Percentiles rank a stretch among this genome's conserved stretches.
Conservation (phyloP, 53 echinoderm and acorn worm species). For the Zoroaster sp. region DNA sequence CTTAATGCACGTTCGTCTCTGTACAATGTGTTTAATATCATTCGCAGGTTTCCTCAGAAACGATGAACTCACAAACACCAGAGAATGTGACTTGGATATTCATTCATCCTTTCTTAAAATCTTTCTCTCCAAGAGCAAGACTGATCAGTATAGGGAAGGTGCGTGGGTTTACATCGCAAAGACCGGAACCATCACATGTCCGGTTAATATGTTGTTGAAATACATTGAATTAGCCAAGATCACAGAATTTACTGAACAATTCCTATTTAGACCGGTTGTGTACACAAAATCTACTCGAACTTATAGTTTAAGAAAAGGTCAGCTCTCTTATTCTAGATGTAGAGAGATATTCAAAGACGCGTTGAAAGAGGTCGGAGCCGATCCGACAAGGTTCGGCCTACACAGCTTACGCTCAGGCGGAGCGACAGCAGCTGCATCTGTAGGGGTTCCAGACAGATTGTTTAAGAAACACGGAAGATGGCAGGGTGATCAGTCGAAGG, state of each 20-base stretch:
- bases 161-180: not conserved
- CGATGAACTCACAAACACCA: not conserved
- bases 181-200: not conserved
- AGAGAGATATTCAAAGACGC: constrained; percentile 43
- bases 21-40: not conserved
- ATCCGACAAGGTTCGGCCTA: constrained; percentile 19
- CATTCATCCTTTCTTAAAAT: not conserved
- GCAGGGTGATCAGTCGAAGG: not conserved
- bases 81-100: constrained; percentile 3
- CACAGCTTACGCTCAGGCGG: constrained; percentile 55
- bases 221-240: not conserved
- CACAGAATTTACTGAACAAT: not conserved
- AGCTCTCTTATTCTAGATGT: constrained; percentile 50
- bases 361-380: constrained; percentile 5
- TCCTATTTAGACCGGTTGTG: not conserved
- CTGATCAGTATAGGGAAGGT: constrained; percentile 7
- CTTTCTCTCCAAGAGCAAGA: not conserved
- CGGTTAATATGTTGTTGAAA: constrained; percentile 1
- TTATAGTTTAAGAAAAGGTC: not conserved
- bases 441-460: constrained; percentile 45
- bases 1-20: not conserved
- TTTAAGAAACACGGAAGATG: constrained; percentile 49
- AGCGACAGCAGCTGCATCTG: constrained; percentile 27
- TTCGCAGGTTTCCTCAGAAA: constrained; percentile 25
- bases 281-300: not conserved